Conservation (phyloP, 2,888 invertebrate genomes). For the Stictocephala bisonia region DNA sequence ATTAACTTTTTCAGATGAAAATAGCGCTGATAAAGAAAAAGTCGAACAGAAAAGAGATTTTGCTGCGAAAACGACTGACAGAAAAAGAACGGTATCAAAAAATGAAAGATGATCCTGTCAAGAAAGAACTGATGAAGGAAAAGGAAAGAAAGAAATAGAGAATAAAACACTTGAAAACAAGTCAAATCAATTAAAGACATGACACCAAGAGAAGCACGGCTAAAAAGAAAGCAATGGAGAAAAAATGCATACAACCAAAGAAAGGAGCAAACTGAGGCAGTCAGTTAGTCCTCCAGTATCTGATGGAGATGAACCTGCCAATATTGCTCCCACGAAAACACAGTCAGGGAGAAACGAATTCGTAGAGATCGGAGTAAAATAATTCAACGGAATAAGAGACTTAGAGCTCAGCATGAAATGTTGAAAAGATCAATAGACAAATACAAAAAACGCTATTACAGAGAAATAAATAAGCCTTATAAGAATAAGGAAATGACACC, state of each 20-base stretch:
- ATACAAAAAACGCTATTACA: conserved; percentile 29
- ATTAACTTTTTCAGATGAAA: too few species aligned
- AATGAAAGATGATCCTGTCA: not conserved
- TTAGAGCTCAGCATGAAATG: conserved; percentile 9
- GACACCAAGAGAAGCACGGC: conserved; percentile 19
- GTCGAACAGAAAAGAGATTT: not conserved
- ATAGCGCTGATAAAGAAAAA: not conserved
- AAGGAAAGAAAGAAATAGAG: conserved; percentile 3
- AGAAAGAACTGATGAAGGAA: not conserved
- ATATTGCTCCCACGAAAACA: conserved; percentile 1
- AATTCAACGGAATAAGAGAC: conserved; percentile 22
- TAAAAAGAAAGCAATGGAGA: conserved; percentile 35
- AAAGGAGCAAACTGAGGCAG: not conserved
- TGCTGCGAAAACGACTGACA: not conserved
- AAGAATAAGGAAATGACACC: conserved; percentile 28
- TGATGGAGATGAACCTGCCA: conserved; percentile 11
- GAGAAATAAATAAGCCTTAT: not conserved
- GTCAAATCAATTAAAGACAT: conserved; percentile 22
- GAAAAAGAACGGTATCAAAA: not conserved
- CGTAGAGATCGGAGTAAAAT: conserved; percentile 29
- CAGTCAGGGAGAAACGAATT: conserved; percentile 29
- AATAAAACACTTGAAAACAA: not conserved
- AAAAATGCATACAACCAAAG: not conserved
- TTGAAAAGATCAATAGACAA: conserved; percentile 23
- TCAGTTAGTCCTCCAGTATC: conserved; percentile 17